Evolutionary conservation across 2,113 vertebrate genomes (phyloP).

Genomic region (Phrynosoma blainvillii): DNA sequence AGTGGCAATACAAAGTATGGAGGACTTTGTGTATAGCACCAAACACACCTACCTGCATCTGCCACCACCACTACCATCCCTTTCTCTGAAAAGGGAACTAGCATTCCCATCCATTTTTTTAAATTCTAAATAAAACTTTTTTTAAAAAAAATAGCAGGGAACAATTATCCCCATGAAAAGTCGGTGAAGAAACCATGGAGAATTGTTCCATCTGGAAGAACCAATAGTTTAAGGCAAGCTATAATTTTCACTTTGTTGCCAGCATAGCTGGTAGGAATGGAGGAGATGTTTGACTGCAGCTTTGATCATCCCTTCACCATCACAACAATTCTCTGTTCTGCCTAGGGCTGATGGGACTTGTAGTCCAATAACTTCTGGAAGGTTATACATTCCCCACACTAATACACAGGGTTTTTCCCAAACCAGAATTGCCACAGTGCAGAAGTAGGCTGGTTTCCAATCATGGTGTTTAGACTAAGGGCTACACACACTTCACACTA

Average conservation of each 20-base stretch:
- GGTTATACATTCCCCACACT: not conserved
- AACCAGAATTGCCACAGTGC: not conserved
- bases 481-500: too few species aligned
- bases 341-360: not conserved
- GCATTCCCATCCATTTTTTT: not conserved
- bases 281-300: not conserved
- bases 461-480: not conserved
- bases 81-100: not conserved
- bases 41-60: not conserved
- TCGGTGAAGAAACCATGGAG: not conserved
- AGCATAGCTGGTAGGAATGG: not conserved
- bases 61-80: too few species aligned
- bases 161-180: not conserved
- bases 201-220: not conserved
- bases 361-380: too few species aligned
- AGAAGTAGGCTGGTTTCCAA: not conserved
- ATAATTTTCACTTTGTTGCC: not conserved
- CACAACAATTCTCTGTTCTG: not conserved
- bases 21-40: not conserved
- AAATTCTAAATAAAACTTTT: not conserved
- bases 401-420: not conserved
- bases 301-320: too few species aligned
- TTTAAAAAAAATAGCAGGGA: not conserved
- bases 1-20: not conserved
- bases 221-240: not conserved